These are phyloP conservation scores for Sebastes ruberrimus DNA, from an alignment of 2,797 vertebrate genomes.

Conservation along the genomic window DNA sequence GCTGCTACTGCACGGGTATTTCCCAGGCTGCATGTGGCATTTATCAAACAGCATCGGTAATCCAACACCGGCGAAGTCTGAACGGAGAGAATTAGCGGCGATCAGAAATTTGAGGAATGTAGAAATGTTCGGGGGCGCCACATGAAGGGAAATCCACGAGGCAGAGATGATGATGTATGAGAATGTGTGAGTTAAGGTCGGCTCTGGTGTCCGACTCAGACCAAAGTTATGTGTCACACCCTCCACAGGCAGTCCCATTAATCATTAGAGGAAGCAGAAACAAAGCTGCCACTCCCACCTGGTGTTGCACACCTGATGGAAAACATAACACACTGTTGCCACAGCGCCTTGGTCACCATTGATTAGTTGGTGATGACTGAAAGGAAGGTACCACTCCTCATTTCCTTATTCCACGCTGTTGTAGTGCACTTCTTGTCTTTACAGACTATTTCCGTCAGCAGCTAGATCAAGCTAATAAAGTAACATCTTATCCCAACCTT, in stretches of 20 bases:
- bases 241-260: slow-evolving; percentile 49
- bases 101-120: slow-evolving; percentile 74
- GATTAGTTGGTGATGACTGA: background rate
- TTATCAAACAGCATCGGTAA: slow-evolving; percentile 60
- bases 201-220: slow-evolving; percentile 45
- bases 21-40: slow-evolving; percentile 60
- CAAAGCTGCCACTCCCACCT: slow-evolving; percentile 34
- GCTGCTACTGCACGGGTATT: slow-evolving; percentile 33
- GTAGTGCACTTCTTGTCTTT: background rate
- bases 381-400: background rate
- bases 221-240: slow-evolving; percentile 62
- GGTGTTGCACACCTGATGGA: slow-evolving; percentile 23
- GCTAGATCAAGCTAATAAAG: background rate
- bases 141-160: slow-evolving; percentile 42
- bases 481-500: slow-evolving; percentile 1
- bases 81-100: slow-evolving; percentile 44
- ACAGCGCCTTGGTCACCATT: background rate
- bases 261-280: slow-evolving; percentile 49
- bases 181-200: slow-evolving; percentile 30
- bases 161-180: slow-evolving; percentile 34
- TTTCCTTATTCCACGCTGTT: background rate
- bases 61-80: slow-evolving; percentile 45
- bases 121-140: slow-evolving; percentile 37
- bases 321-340: background rate
- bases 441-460: background rate